These are phyloP conservation scores for Drosophila biarmipes DNA, from an alignment of 1,140 invertebrate species.

Conservation along the genomic window DNA sequence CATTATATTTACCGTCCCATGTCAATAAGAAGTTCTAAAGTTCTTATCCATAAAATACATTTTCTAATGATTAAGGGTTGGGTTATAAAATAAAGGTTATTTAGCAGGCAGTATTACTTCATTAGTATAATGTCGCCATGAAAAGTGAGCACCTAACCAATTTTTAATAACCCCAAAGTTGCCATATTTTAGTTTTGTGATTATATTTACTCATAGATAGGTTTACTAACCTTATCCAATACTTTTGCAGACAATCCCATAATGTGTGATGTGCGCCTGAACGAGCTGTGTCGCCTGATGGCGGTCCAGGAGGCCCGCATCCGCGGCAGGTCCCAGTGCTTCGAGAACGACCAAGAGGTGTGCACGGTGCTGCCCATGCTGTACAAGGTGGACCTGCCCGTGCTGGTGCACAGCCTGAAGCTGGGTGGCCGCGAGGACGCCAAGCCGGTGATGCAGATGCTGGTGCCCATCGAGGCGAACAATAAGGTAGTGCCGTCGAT, in stretches of 20 bases:
- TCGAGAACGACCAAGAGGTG: conserved; percentile 85
- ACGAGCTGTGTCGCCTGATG: conserved; percentile 88
- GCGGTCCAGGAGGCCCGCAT: conserved; percentile 89
- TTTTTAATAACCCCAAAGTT: too few species aligned
- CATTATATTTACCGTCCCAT: too few species aligned
- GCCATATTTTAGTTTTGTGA: too few species aligned
- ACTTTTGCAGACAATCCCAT: conserved; percentile 90
- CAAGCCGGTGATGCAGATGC: conserved; percentile 60
- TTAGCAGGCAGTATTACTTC: too few species aligned
- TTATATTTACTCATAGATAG: too few species aligned
- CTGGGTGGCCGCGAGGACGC: conserved; percentile 22
- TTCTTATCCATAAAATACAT: too few species aligned
- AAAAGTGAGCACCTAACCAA: too few species aligned
- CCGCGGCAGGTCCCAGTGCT: conserved; percentile 86
- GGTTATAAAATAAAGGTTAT: too few species aligned
- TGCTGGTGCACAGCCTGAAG: conserved; percentile 57
- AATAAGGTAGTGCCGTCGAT: conserved; percentile 85
- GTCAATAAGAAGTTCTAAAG: too few species aligned
- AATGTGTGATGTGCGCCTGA: conserved; percentile 88
- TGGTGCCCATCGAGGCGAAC: conserved; percentile 67
- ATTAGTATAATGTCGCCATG: too few species aligned
- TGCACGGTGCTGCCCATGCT: conserved; percentile 84
- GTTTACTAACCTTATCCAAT: neutral
- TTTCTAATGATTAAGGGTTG: too few species aligned
- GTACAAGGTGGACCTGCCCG: conserved; percentile 72